Evolutionary conservation across 2,888 invertebrate genomes (phyloP).

Genomic region (Nephrotoma guestfalica): DNA sequence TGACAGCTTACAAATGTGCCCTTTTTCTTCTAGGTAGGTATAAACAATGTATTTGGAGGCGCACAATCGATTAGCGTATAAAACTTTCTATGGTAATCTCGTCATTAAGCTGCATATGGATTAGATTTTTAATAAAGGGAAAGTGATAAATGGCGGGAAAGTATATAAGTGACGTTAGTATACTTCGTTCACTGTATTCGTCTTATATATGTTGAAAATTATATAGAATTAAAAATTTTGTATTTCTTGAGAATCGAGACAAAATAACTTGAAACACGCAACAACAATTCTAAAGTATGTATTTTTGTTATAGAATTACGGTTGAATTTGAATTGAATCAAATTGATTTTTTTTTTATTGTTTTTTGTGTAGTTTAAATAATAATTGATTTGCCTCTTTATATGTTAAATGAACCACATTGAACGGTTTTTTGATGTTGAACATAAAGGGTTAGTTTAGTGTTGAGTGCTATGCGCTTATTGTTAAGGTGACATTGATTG

Average conservation of each 20-base stretch:
- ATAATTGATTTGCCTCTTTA: neutral
- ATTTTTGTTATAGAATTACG: neutral
- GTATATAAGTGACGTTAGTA: neutral
- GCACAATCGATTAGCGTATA: neutral
- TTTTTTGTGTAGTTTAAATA: neutral
- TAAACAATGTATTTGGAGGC: neutral
- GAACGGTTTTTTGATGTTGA: neutral
- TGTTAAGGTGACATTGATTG: neutral
- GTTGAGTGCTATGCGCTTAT: neutral
- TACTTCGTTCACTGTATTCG: neutral
- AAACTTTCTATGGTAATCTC: neutral
- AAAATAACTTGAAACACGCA: neutral
- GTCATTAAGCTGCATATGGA: neutral
- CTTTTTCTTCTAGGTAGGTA: neutral
- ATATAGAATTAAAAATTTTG: neutral
- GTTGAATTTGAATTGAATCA: neutral
- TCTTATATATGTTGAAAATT: neutral
- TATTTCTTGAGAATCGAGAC: neutral
- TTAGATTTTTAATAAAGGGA: neutral
- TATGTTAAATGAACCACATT: neutral
- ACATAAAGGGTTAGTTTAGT: neutral
- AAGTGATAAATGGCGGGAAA: neutral
- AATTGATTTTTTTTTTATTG: neutral
- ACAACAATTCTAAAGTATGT: neutral
- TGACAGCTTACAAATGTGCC: neutral